A percentile compares a stretch with the other conserved stretches of the same genome.
Conservation (phyloP, 2,888 invertebrate genomes). For the Drosophila stalkeri region DNA sequence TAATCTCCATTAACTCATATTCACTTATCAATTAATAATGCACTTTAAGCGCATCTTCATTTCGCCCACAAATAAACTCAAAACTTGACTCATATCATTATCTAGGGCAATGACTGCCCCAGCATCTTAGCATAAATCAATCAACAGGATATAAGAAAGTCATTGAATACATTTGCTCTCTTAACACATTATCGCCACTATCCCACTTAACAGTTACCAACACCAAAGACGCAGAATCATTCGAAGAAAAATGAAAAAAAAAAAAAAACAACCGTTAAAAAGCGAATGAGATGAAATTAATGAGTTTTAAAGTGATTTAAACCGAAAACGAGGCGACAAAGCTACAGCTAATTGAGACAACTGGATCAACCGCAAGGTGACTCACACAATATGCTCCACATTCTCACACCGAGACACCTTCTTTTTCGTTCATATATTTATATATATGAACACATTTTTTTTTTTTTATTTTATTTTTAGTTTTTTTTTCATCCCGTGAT, state of each 20-base stretch:
- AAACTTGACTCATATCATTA: constrained; percentile 1
- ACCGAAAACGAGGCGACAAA: constrained; percentile 53
- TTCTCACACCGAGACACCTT: constrained; percentile 32
- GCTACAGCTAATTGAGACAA: constrained; percentile 70
- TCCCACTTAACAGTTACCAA: constrained; percentile 22
- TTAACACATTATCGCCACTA: constrained; percentile 13
- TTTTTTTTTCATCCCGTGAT: constrained; percentile 35
- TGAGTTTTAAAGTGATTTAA: constrained; percentile 44
- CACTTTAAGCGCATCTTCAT: background rate
- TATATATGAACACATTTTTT: background rate
- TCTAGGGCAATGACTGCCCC: constrained; percentile 4
- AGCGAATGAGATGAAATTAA: constrained; percentile 21
- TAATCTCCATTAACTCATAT: background rate
- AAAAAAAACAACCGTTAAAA: constrained; percentile 7
- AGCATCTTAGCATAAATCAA: background rate
- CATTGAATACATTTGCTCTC: constrained; percentile 8
- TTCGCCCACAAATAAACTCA: background rate
- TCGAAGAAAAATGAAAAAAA: background rate
- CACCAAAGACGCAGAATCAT: constrained; percentile 8
- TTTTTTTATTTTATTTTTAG: background rate
- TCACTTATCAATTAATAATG: background rate
- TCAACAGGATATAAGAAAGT: constrained; percentile 7
- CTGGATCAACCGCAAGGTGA: constrained; percentile 59
- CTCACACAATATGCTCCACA: constrained; percentile 56
- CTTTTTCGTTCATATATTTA: constrained; percentile 7